Base-by-base conservation (phyloP, 2,888 invertebrate species). In the Anoplius nigerrimus region DNA sequence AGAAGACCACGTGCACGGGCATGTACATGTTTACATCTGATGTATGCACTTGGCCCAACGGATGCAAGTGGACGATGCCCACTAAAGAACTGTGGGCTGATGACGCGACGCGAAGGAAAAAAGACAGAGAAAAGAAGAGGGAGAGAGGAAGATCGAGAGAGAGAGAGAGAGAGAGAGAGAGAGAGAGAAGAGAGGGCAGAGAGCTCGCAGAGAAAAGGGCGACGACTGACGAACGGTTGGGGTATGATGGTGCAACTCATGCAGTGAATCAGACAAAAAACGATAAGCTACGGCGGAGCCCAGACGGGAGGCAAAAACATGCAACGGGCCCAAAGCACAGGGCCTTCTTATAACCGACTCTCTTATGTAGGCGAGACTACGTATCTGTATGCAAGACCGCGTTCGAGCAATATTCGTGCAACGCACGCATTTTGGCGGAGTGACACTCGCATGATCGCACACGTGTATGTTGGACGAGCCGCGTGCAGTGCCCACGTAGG, bases 281-380 rank as follows among this genome's bases (percentile, higher is more conserved):
- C 80, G 85, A 84, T 83, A 80, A 84, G 78, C 82, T 69, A 73
- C 82, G 78, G 82, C 78, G 83, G 84, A 83, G 83, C 76, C 85
- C 84, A 84, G 84, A 84, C 84, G 82, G 82, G 83, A 85, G 84
- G 83, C 84, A 84, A 84, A 84, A 84, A 84, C 84, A 84, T 81
- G 82, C 83, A 83, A 84, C 82, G 80, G 82, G 83, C 79, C 84
- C 80, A 82, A 82, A 84, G 81, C 82, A 78, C 71, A 73, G 78
- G 75, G 80, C 79, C 79, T 74, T 67, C 80, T 66, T 68, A 58
- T 75, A 78, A 78, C 76, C 79, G 74, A 75, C 79, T 75, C 71
- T 70, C 70, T 72, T 71, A 46, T 72, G 66, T 71, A 61, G 48
- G 61, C 67, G 65, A 24, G 16, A 6, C 63, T 57, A 13, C 57